Base-by-base conservation (phyloP, 2,888 invertebrate genomes). In the Caradrina kadenii region DNA sequence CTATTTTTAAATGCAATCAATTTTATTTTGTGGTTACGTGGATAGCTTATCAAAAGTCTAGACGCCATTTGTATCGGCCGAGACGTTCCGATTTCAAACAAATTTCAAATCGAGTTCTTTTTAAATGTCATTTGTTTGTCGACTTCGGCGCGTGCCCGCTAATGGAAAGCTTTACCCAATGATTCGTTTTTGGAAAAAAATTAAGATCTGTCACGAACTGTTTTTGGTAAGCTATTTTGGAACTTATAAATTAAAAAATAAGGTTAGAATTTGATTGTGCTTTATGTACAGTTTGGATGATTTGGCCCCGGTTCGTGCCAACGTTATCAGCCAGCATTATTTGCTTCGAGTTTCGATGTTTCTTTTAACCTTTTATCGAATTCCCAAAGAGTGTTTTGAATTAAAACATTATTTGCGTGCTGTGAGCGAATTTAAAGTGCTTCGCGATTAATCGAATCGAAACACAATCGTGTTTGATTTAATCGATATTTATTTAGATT, bases 131-230 rank as follows among this genome's bases (percentile, higher is more conserved):
- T 94, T 94, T 93, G 92, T 93, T 93, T 93, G 90, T 92, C 88
- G 92, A 92, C 87, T 88, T 87, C 91, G 93, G 93, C 94, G 92
- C 95, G 95, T 95, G 95, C 95, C 93, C 88, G 86, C 93, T 95
- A 94, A 95, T 95, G 94, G 94, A 94, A 93, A 93, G 94, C 92
- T 88, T 91, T 90, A 89, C 88, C 88, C 86, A 90, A 87, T 88
- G 88, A 90, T 90, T 91, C 87, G 88, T 91, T 92, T 91, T 90
- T 88, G 77, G 48, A 87, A 91, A 92, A 90, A 92, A 89, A 89
- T 81, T 84, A 83, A 80, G 82, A 84, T 83, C 87, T 91, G 91
- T 89, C 92, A 92, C 91, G 92, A 91, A 87, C 76, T 75, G 15
- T 42, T 10, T 0, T 7, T 3, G 35, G 7, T 54, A 76, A 61